Percentiles rank a stretch among this genome's conserved stretches.
phyloP scores from a whole-genome alignment of 2,113 vertebrate species.

The Miniopterus natalensis region DNA sequence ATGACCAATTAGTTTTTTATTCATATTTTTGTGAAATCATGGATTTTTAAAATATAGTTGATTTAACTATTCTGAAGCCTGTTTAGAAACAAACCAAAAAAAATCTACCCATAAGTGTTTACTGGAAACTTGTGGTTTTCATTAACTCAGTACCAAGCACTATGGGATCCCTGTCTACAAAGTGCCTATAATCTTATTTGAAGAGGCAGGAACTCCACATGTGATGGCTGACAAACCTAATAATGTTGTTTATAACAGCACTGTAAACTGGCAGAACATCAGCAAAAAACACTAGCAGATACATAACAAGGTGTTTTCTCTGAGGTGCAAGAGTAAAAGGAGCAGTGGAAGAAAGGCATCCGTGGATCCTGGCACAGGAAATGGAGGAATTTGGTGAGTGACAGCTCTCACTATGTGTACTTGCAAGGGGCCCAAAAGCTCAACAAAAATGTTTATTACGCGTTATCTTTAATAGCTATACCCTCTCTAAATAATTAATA shows the following conservation, averaged over 20 bases:
- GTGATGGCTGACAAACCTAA: neutral
- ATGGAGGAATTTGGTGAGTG: neutral
- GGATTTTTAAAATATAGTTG: constrained; percentile 25
- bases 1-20: constrained; percentile 24
- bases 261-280: neutral
- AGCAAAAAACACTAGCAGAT: constrained; percentile 14
- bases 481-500: neutral
- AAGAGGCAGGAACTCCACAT: neutral
- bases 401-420: neutral
- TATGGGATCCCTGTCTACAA: neutral
- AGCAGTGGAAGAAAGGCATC: neutral
- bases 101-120: neutral
- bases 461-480: constrained; percentile 38
- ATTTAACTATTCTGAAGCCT: constrained; percentile 43
- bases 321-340: neutral
- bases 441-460: constrained; percentile 26
- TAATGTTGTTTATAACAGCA: neutral
- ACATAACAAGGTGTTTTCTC: neutral
- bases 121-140: constrained; percentile 40
- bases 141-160: neutral
- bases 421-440: neutral
- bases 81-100: neutral
- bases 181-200: neutral
- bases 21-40: constrained; percentile 38
- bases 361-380: neutral